Conservation (phyloP, 2,797 vertebrate species). For the Vultur gryphus region DNA sequence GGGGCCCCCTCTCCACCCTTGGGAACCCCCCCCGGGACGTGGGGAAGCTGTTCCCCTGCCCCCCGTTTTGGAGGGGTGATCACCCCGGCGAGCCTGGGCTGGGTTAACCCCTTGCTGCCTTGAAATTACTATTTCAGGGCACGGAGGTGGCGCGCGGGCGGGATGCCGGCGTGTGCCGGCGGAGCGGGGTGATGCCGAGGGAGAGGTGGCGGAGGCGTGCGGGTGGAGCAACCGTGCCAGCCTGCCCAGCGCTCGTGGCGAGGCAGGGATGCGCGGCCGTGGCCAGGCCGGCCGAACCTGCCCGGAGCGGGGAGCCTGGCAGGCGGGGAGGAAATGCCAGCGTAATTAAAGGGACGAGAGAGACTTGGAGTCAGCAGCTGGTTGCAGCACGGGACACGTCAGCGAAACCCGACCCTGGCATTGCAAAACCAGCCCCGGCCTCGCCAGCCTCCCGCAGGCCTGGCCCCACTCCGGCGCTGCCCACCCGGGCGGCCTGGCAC, state of each 20-base stretch:
- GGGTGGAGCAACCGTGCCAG: not conserved
- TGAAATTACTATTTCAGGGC: not conserved
- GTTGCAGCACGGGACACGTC: conserved; percentile 66
- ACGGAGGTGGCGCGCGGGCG: not conserved
- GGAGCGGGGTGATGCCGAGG: not conserved
- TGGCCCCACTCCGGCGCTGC: not conserved
- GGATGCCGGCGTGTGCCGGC: not conserved
- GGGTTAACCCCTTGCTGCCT: not conserved
- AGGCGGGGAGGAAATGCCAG: conserved; percentile 49
- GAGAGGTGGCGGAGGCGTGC: not conserved
- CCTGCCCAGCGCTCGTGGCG: not conserved
- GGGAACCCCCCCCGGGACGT: not conserved
- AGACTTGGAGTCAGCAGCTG: conserved; percentile 44
- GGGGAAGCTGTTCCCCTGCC: not conserved
- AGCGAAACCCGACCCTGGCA: conserved; percentile 71
- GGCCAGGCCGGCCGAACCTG: conserved; percentile 20
- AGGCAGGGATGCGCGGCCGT: not conserved
- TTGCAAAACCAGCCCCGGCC: conserved; percentile 42
- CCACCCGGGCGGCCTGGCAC: not conserved
- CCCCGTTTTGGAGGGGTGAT: not conserved
- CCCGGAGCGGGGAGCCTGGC: conserved; percentile 8
- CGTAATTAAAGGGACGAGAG: conserved; percentile 55
- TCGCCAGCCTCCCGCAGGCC: not conserved
- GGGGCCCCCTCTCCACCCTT: not conserved
- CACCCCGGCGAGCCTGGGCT: not conserved